Percentiles rank a stretch among this genome's conserved stretches.
These are phyloP conservation scores for Argyrosomus regius DNA, from an alignment of 2,797 vertebrate species.

Conservation along the genomic window DNA sequence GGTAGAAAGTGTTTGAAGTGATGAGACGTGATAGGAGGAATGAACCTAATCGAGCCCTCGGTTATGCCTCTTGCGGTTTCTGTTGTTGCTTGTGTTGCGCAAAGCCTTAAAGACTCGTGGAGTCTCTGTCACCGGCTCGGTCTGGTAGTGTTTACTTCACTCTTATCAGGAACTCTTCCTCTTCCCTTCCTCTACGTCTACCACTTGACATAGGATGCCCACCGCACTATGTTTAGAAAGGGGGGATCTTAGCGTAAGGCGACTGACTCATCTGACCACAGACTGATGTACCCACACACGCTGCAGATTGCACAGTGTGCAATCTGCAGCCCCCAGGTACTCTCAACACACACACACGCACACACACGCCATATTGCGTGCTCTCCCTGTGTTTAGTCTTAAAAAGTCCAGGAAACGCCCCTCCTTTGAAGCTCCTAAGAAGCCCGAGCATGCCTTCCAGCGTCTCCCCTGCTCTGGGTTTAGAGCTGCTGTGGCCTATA, in stretches of 20 bases:
- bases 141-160: conserved; percentile 40
- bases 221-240: conserved; percentile 58
- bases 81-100: conserved; percentile 10
- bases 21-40: conserved; percentile 3
- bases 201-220: conserved; percentile 58
- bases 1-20: conserved; percentile 24
- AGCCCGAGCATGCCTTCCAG: conserved; percentile 70
- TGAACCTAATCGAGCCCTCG: neutral
- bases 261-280: conserved; percentile 57
- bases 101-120: conserved; percentile 12
- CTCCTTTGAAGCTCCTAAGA: conserved; percentile 76
- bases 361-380: conserved; percentile 62
- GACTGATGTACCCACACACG: conserved; percentile 44
- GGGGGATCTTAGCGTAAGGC: conserved; percentile 36
- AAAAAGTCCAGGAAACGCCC: conserved; percentile 73
- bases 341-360: conserved; percentile 54
- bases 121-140: conserved; percentile 8
- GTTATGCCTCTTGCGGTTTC: conserved; percentile 1
- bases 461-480: conserved; percentile 50
- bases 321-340: conserved; percentile 63
- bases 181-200: conserved; percentile 45
- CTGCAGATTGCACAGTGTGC: no score
- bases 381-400: conserved; percentile 73
- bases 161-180: conserved; percentile 65
- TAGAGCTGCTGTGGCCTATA: conserved; percentile 55